These are phyloP conservation scores for Theodoxus fluviatilis DNA, from an alignment of 2,888 invertebrate species.

Conservation along the genomic window DNA sequence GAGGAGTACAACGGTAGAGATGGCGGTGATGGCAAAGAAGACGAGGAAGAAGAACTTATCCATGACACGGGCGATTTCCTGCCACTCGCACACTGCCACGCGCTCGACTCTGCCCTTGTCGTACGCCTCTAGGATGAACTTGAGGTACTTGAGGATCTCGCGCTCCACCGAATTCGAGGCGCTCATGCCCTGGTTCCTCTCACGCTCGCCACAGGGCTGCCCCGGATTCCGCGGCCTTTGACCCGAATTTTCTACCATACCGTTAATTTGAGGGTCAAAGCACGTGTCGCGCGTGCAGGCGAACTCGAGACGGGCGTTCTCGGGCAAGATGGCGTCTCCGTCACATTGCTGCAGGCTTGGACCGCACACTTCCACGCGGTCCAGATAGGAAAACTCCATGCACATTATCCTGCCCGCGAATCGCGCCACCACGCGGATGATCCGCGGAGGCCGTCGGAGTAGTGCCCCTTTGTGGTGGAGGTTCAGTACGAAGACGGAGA, in stretches of 20 bases:
- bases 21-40: constrained; percentile 66
- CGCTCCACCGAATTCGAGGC: constrained; percentile 36
- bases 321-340: too few species aligned
- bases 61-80: constrained; percentile 68
- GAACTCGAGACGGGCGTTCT: too few species aligned
- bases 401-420: constrained; percentile 43
- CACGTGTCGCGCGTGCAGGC: too few species aligned
- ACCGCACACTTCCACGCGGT: too few species aligned
- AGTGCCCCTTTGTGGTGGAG: constrained; percentile 61
- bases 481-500: constrained; percentile 66
- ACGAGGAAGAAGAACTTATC: constrained; percentile 69
- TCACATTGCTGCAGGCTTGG: too few species aligned
- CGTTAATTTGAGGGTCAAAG: constrained; percentile 23
- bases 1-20: constrained; percentile 67
- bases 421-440: constrained; percentile 51
- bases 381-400: constrained; percentile 38
- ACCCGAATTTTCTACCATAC: constrained; percentile 13
- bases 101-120: constrained; percentile 46
- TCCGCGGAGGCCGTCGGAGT: constrained; percentile 53
- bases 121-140: constrained; percentile 47
- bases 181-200: constrained; percentile 4
- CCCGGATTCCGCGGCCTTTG: constrained; percentile 15
- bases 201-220: too few species aligned
- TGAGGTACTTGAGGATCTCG: constrained; percentile 54
- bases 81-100: constrained; percentile 55